These are phyloP conservation scores for Cyclina sinensis DNA, from an alignment of 1,140 invertebrate genomes.

Conservation along the genomic window DNA sequence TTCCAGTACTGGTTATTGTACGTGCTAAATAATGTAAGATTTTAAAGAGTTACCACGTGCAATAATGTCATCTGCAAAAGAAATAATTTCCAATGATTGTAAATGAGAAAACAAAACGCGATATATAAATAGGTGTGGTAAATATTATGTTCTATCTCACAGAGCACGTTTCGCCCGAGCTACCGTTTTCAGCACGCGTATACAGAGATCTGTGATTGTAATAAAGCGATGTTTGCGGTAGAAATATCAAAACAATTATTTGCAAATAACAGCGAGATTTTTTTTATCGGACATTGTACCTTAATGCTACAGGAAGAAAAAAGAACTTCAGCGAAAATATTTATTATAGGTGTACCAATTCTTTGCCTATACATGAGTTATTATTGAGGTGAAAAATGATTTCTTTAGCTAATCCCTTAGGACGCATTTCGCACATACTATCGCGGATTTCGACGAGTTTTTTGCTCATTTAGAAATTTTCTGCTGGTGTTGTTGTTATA, in stretches of 20 bases:
- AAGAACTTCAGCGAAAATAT: neutral
- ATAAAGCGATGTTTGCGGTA: neutral
- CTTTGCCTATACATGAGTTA: neutral
- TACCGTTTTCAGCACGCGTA: neutral
- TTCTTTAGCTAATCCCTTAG: neutral
- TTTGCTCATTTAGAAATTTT: neutral
- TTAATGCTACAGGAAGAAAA: neutral
- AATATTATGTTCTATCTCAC: neutral
- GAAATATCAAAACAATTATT: slow-evolving; percentile 42
- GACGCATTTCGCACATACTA: neutral
- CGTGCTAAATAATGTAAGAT: too few relatives aligned
- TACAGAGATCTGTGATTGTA: neutral
- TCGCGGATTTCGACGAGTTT: neutral
- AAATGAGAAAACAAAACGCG: neutral
- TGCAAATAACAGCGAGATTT: slow-evolving; percentile 25
- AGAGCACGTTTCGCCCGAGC: neutral
- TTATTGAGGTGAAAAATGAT: neutral
- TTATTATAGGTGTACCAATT: neutral
- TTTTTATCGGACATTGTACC: slow-evolving; percentile 13
- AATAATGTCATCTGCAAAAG: neutral
- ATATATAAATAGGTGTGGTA: neutral
- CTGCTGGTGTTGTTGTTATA: neutral
- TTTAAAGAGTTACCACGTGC: too few relatives aligned
- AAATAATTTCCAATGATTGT: neutral
- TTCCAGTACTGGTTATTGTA: too few relatives aligned